Conservation (phyloP, 2,113 vertebrate species). For the Monopterus albus region DNA sequence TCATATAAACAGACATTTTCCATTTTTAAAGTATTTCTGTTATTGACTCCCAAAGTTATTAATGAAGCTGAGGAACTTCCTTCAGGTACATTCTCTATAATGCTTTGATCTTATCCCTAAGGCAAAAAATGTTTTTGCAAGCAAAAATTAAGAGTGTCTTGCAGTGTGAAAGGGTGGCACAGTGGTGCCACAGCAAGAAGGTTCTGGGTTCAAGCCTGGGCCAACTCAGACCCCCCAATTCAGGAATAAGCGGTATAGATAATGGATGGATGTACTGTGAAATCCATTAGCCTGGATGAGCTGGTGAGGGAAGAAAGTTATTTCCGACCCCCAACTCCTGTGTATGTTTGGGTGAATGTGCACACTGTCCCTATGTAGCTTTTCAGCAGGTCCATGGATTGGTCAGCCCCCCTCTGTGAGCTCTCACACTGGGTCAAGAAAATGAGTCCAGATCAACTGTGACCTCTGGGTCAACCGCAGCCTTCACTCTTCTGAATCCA, state of each 20-base stretch:
- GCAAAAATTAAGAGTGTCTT: not conserved
- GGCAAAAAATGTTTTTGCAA: not conserved
- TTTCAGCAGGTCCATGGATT: conserved; percentile 35
- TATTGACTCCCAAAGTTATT: not conserved
- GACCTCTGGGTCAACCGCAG: conserved; percentile 45
- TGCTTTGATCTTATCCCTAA: not conserved
- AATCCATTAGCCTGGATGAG: conserved; percentile 20
- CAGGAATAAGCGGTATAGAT: too few species aligned
- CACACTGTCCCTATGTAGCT: not conserved
- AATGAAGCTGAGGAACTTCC: not conserved
- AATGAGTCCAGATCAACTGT: conserved; percentile 50
- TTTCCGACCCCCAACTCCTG: not conserved
- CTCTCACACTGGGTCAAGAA: conserved; percentile 57
- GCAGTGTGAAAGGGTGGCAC: conserved; percentile 20
- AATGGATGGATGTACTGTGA: too few species aligned
- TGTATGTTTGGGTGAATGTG: not conserved
- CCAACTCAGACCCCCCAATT: too few species aligned
- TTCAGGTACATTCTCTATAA: not conserved
- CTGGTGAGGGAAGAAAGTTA: conserved; percentile 9
- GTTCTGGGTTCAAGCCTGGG: too few species aligned
- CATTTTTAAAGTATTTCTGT: too few species aligned
- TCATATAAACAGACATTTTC: too few species aligned
- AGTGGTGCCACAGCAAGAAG: too few species aligned
- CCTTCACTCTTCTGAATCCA: not conserved
- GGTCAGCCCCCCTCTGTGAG: conserved; percentile 27